Base-by-base conservation (phyloP, 2,888 invertebrate genomes). In the Bellardia pandia region DNA sequence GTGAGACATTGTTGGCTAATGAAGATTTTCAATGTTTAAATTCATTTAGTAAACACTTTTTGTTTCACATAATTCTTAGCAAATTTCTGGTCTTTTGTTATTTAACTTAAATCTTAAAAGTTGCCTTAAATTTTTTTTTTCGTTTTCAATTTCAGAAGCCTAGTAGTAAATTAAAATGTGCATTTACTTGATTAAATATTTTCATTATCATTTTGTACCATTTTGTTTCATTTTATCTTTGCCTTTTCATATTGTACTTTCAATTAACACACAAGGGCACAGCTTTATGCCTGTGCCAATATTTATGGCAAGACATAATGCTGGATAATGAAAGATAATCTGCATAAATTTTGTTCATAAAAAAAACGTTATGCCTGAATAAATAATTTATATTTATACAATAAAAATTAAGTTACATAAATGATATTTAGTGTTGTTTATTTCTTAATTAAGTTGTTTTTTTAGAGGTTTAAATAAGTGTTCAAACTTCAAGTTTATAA, bases 131-230 rank as follows among this genome's bases (percentile, higher is more conserved):
- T 45, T 45, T 11, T 11, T 7, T 7, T n/a, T n/a, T n/a, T n/a
- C n/a, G n/a, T n/a, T n/a, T 42, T 7, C 9, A 45, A 45, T 3
- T 11, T 45, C 13, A 11, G 13, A 9, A 45, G 3, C 6, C 23
- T 9, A 56, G 16, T 2, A 23, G 56, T 40, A 71, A 74, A 74
- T 60, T 42, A 45, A 60, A 74, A 60, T 74, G 74, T 75, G 74
- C 48, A 62, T 75, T 75, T 75, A 62, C 60, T 75, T 75, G 74
- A 75, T 75, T 48, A 75, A 75, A 33, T 71, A 51, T 71, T 33
- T 53, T 45, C 11, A 23, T 13, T 53, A 33, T 23, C 51, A 33
- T 11, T 9, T 37, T 37, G 3, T 16, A 3, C 8, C 3, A 5
- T 78, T 60, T 48, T 48, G 13, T 45, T 37, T 37, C 6, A 16